Conservation (phyloP, 2,797 vertebrate species). For the Syngnathus acus region DNA sequence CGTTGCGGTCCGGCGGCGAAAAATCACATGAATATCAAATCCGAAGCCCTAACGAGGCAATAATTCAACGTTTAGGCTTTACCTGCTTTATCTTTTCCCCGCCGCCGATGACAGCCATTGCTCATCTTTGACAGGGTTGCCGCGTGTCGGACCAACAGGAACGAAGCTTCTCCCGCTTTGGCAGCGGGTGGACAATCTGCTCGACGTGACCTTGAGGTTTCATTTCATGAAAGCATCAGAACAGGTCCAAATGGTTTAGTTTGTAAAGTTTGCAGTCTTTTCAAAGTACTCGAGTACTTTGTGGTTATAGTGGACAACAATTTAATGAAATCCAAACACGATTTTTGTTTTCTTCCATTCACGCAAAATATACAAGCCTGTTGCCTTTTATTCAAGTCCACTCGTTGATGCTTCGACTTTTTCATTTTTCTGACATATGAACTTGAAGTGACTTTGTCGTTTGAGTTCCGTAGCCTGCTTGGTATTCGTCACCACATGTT, state of each 20-base stretch:
- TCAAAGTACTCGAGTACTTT: background rate
- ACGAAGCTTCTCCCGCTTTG: background rate
- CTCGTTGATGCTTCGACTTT: slow-evolving; percentile 20
- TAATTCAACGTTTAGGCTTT: background rate
- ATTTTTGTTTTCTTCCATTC: background rate
- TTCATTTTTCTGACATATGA: slow-evolving; percentile 10
- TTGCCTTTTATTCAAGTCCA: slow-evolving; percentile 10
- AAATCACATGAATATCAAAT: background rate
- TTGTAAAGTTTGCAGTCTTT: background rate
- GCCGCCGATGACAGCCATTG: background rate
- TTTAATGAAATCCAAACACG: too few relatives aligned
- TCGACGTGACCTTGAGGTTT: background rate
- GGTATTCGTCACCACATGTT: slow-evolving; percentile 2
- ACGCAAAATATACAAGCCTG: slow-evolving; percentile 12
- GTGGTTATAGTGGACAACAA: background rate
- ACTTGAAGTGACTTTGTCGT: slow-evolving; percentile 1
- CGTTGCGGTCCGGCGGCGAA: too few relatives aligned
- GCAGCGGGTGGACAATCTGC: background rate
- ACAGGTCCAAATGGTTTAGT: background rate
- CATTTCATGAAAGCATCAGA: background rate
- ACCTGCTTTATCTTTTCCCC: background rate
- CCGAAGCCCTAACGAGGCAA: background rate
- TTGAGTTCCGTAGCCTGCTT: slow-evolving; percentile 3
- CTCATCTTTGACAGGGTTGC: background rate
- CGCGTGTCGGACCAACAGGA: background rate